A percentile compares a stretch with the other conserved stretches of the same genome.
Evolutionary conservation across 2,797 vertebrate genomes (phyloP).

Genomic region (Furcifer pardalis): DNA sequence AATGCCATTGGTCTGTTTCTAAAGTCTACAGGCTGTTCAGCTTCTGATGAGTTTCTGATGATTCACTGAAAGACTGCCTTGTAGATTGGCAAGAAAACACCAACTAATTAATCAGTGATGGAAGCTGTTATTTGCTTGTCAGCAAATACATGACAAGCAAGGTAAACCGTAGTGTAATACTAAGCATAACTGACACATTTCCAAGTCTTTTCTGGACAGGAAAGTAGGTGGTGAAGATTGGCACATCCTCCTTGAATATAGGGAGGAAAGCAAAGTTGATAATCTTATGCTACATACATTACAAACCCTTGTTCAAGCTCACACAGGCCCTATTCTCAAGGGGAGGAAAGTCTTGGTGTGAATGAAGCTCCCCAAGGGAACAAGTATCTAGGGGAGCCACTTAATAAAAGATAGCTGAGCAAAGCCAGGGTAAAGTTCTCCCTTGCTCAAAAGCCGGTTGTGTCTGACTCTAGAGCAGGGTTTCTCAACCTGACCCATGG

Average conservation of each 20-base stretch:
- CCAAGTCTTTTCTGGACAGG: background rate
- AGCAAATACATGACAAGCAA: constrained; percentile 8
- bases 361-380: too few species aligned
- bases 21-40: background rate
- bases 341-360: too few species aligned
- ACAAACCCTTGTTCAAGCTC: too few species aligned
- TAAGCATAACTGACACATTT: constrained; percentile 24
- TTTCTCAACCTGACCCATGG: too few species aligned
- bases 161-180: constrained; percentile 20
- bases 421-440: too few species aligned
- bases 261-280: background rate
- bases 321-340: too few species aligned
- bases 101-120: constrained; percentile 46
- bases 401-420: too few species aligned
- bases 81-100: constrained; percentile 52
- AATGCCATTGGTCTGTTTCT: too few species aligned
- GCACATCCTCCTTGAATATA: background rate
- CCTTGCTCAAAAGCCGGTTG: too few species aligned
- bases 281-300: too few species aligned
- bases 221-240: background rate
- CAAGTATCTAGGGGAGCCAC: too few species aligned
- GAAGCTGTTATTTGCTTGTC: constrained; percentile 50
- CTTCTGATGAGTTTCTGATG: constrained; percentile 36
- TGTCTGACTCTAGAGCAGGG: too few species aligned
- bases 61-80: constrained; percentile 48